Evolutionary conservation across 1,140 invertebrate species (phyloP).

Genomic region (Papilio helenus): DNA sequence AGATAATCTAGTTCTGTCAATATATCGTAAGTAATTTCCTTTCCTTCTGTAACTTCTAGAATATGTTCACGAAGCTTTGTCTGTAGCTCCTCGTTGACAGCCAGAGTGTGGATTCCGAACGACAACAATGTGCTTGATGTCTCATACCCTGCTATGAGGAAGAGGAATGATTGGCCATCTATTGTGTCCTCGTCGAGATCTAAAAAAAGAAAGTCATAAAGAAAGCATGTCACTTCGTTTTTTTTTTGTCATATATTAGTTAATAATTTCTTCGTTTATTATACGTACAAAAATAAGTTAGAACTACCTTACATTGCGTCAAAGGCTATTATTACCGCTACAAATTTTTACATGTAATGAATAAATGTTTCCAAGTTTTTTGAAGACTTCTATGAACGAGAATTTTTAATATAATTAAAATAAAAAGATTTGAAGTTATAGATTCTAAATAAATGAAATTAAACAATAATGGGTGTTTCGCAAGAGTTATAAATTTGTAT

Average conservation of each 20-base stretch:
- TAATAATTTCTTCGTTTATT: too few species aligned
- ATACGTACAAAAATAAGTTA: neutral
- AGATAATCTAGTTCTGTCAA: conserved; percentile 83
- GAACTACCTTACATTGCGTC: neutral
- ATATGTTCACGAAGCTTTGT: conserved; percentile 85
- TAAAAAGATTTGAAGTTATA: too few species aligned
- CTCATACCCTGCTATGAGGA: conserved; percentile 81
- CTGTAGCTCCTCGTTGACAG: conserved; percentile 85
- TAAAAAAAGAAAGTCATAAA: conserved; percentile 49
- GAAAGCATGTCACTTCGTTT: too few species aligned
- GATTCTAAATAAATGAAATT: neutral
- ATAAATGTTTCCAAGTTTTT: neutral
- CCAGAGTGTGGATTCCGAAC: conserved; percentile 84
- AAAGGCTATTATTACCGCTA: too few species aligned
- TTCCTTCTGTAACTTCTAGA: conserved; percentile 71
- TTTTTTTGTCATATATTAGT: neutral
- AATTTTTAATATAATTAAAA: neutral
- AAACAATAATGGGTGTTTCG: neutral
- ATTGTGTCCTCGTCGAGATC: conserved; percentile 76
- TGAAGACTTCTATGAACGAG: neutral
- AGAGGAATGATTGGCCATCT: conserved; percentile 74
- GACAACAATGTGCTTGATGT: conserved; percentile 82
- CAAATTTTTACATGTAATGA: too few species aligned
- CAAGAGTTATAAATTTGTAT: neutral
- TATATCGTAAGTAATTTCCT: conserved; percentile 83